These are phyloP conservation scores for Lacerta bilineata DNA, from an alignment of 2,797 vertebrate species.

Conservation along the genomic window DNA sequence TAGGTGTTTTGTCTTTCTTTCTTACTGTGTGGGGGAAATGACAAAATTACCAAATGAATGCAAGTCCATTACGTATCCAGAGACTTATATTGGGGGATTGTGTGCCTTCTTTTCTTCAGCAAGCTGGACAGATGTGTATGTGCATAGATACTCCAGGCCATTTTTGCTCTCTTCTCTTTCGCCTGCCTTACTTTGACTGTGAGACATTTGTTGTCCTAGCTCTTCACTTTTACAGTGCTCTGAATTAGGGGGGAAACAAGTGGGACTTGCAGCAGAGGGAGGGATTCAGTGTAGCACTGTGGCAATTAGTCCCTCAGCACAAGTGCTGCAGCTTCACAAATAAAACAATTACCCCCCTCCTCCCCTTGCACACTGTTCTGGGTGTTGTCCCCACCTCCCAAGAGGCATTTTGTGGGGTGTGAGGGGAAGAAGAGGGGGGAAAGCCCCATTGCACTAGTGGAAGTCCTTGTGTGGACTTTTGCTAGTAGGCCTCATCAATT, in stretches of 20 bases:
- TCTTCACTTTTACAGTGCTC: constrained; percentile 43
- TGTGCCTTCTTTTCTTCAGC: constrained; percentile 2
- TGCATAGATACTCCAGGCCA: constrained; percentile 8
- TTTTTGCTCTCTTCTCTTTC: constrained; percentile 49
- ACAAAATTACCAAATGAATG: constrained; percentile 12
- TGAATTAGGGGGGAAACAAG: not conserved
- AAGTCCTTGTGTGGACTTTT: too few relatives aligned
- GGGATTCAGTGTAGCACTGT: too few relatives aligned
- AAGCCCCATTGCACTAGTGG: too few relatives aligned
- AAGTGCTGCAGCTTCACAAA: too few relatives aligned
- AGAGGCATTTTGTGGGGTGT: too few relatives aligned
- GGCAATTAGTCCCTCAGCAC: too few relatives aligned
- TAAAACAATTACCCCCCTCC: too few relatives aligned
- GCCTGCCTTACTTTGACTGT: not conserved
- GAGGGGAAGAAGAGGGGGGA: too few relatives aligned
- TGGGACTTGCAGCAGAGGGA: not conserved
- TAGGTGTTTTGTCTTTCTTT: constrained; percentile 13
- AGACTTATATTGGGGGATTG: constrained; percentile 3
- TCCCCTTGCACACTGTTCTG: too few relatives aligned
- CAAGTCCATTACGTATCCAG: not conserved
- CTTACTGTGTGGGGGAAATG: not conserved
- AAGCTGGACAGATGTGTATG: constrained; percentile 7
- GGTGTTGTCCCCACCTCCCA: too few relatives aligned
- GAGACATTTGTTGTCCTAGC: too few relatives aligned
- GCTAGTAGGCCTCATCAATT: too few relatives aligned